Conservation (phyloP, 2,113 vertebrate genomes). For the Cygnus atratus region DNA sequence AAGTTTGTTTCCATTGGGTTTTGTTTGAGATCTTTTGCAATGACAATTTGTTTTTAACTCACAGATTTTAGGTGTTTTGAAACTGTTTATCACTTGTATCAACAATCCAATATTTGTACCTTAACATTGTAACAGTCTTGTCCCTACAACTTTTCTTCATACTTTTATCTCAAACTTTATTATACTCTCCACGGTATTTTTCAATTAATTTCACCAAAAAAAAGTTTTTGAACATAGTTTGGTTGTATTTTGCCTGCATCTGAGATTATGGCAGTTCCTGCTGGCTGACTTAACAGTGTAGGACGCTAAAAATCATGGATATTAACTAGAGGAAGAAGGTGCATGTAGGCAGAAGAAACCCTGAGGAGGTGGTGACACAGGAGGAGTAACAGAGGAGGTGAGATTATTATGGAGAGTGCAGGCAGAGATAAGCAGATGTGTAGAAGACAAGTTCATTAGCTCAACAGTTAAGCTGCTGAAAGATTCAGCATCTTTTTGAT, state of each 20-base stretch:
- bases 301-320: background rate
- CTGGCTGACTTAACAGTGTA: background rate
- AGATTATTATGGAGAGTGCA: background rate
- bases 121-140: background rate
- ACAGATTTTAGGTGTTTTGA: background rate
- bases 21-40: background rate
- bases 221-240: background rate
- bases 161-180: background rate
- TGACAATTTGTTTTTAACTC: background rate
- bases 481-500: background rate
- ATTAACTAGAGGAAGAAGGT: background rate
- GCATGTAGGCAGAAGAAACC: background rate
- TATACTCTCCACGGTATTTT: background rate
- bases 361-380: background rate
- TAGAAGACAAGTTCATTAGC: background rate
- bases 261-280: background rate
- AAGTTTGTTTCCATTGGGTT: background rate
- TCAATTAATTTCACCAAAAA: background rate
- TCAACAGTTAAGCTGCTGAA: background rate
- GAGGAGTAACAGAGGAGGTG: background rate
- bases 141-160: background rate
- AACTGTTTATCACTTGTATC: background rate
- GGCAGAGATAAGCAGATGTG: background rate
- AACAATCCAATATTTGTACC: background rate
- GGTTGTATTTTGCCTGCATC: background rate